Percentiles rank a stretch among this genome's conserved stretches.
Conservation (phyloP, 2,113 vertebrate genomes). For the Aphyosemion australe region DNA sequence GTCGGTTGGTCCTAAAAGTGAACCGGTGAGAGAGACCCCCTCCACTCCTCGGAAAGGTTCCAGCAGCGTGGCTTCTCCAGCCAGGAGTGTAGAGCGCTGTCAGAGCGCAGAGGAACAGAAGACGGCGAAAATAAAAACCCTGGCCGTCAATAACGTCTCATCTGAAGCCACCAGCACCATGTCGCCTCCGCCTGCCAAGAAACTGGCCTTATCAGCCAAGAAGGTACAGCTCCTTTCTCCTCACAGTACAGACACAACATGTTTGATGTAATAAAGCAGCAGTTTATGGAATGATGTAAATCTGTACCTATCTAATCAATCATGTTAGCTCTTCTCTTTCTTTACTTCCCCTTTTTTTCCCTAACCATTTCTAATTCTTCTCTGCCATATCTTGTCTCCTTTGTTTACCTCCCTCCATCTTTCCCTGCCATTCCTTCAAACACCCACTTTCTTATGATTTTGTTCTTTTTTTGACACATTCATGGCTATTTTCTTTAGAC, state of each 20-base stretch:
- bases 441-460: slow-evolving; percentile 43
- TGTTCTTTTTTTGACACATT: slow-evolving; percentile 80
- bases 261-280: too few relatives aligned
- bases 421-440: slow-evolving; percentile 59
- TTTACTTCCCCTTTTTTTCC: slow-evolving; percentile 77
- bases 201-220: slow-evolving; percentile 86
- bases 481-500: slow-evolving; percentile 90
- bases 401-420: slow-evolving; percentile 69
- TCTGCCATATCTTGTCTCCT: slow-evolving; percentile 76
- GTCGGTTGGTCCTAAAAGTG: slow-evolving; percentile 64
- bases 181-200: slow-evolving; percentile 89
- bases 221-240: slow-evolving; percentile 81
- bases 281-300: slow-evolving; percentile 28
- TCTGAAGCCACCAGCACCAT: slow-evolving; percentile 76
- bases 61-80: slow-evolving; percentile 69
- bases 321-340: slow-evolving; percentile 68
- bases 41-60: slow-evolving; percentile 62
- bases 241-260: slow-evolving; percentile 1
- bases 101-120: slow-evolving; percentile 67
- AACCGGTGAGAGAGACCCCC: slow-evolving; percentile 67
- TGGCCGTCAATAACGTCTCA: slow-evolving; percentile 50
- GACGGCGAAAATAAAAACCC: slow-evolving; percentile 73
- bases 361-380: slow-evolving; percentile 85
- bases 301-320: slow-evolving; percentile 62
- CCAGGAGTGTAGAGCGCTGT: slow-evolving; percentile 50